Evolutionary conservation across 2,888 invertebrate species (phyloP).

Genomic region (Cryptophagus acutangulus): DNA sequence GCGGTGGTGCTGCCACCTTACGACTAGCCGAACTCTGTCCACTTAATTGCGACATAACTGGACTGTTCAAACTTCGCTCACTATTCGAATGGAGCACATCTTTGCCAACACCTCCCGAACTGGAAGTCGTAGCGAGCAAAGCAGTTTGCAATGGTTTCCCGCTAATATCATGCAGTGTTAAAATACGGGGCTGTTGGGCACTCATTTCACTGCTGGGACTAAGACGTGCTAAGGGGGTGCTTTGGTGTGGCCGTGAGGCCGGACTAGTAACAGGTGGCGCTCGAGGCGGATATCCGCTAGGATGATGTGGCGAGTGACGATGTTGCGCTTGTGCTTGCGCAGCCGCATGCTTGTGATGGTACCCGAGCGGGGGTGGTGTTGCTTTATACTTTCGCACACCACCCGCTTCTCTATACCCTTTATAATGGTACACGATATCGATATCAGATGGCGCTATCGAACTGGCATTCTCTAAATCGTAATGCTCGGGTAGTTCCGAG

Average conservation of each 20-base stretch:
- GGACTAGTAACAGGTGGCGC: slow-evolving; percentile 69
- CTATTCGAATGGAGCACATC: slow-evolving; percentile 83
- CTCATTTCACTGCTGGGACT: slow-evolving; percentile 91
- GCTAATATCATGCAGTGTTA: slow-evolving; percentile 90
- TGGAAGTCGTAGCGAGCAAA: slow-evolving; percentile 81
- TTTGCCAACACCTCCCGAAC: slow-evolving; percentile 82
- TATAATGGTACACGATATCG: slow-evolving; percentile 94
- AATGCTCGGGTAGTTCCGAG: slow-evolving; percentile 83
- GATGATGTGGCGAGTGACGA: slow-evolving; percentile 74
- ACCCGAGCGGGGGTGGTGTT: slow-evolving; percentile 72
- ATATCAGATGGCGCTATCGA: slow-evolving; percentile 97
- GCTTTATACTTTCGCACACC: slow-evolving; percentile 85
- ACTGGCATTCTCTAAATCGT: slow-evolving; percentile 94
- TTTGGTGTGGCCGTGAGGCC: slow-evolving; percentile 72
- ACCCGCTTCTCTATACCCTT: slow-evolving; percentile 77
- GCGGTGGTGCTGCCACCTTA: slow-evolving; percentile 66
- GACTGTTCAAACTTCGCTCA: slow-evolving; percentile 86
- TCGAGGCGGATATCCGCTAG: slow-evolving; percentile 68
- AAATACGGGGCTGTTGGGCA: slow-evolving; percentile 83
- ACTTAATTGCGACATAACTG: slow-evolving; percentile 87
- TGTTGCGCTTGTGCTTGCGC: slow-evolving; percentile 64
- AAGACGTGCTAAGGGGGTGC: slow-evolving; percentile 82
- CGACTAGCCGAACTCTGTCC: slow-evolving; percentile 73
- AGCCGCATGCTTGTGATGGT: slow-evolving; percentile 72
- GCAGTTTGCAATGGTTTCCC: slow-evolving; percentile 89